phyloP scores from a whole-genome alignment of 1,140 invertebrate genomes.

The Mercenaria mercenaria region DNA sequence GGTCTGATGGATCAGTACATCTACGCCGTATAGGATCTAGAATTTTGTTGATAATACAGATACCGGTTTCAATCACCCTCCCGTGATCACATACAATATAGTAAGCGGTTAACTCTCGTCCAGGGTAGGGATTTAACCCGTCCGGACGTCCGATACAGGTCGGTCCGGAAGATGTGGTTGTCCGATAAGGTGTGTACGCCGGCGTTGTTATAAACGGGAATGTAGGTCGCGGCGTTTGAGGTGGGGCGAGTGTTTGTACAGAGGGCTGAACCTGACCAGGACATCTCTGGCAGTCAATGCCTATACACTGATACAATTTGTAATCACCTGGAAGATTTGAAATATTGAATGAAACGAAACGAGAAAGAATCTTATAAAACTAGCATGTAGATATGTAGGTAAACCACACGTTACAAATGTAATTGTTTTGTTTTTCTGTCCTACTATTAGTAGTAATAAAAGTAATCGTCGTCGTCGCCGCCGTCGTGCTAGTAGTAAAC shows the following conservation, averaged over 20 bases:
- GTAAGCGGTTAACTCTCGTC: constrained; percentile 35
- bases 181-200: not conserved
- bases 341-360: too few species aligned
- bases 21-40: constrained; percentile 49
- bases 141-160: constrained; percentile 49
- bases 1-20: constrained; percentile 38
- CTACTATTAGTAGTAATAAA: too few species aligned
- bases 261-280: not conserved
- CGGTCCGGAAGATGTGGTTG: not conserved
- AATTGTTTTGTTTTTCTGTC: too few species aligned
- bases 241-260: not conserved
- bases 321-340: constrained; percentile 44
- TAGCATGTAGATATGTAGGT: too few species aligned
- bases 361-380: not conserved
- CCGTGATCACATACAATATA: constrained; percentile 57
- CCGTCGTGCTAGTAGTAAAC: too few species aligned
- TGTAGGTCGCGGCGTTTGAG: constrained; percentile 21
- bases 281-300: constrained; percentile 49
- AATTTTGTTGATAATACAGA: constrained; percentile 55
- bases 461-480: too few species aligned
- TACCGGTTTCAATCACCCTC: constrained; percentile 49
- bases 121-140: constrained; percentile 51
- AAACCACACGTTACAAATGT: too few species aligned
- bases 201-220: not conserved
- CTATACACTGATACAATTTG: constrained; percentile 62